A percentile compares a stretch with the other conserved stretches of the same genome.
Evolutionary conservation across 2,797 vertebrate genomes (phyloP).

Genomic region (Serranus cabrilla): DNA sequence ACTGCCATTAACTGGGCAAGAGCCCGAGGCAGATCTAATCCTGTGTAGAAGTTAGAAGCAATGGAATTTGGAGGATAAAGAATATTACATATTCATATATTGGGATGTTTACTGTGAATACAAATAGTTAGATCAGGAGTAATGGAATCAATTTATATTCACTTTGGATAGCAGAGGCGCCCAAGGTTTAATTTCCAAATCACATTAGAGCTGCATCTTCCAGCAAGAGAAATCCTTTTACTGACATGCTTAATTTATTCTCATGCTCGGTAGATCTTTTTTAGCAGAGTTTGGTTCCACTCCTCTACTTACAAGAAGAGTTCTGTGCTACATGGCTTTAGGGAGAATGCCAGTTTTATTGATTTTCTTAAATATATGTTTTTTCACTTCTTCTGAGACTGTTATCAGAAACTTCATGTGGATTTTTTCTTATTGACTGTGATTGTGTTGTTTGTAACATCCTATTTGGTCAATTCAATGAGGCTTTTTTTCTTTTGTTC

Average conservation of each 20-base stretch:
- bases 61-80: slow-evolving; percentile 5
- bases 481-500: neutral
- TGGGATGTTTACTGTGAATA: slow-evolving; percentile 9
- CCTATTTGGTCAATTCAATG: neutral
- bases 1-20: slow-evolving; percentile 39
- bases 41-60: neutral
- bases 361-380: slow-evolving; percentile 21
- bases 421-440: neutral
- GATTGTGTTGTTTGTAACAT: neutral
- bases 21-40: slow-evolving; percentile 5
- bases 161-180: slow-evolving; percentile 2
- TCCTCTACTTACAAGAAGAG: neutral
- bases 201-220: slow-evolving; percentile 17
- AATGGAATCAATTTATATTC: neutral
- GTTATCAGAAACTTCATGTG: slow-evolving; percentile 21
- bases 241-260: slow-evolving; percentile 37
- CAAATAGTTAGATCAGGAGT: neutral
- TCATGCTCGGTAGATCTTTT: slow-evolving; percentile 24
- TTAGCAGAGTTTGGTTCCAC: slow-evolving; percentile 13
- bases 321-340: slow-evolving; percentile 2
- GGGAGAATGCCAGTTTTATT: slow-evolving; percentile 14
- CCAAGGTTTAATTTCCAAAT: slow-evolving; percentile 23
- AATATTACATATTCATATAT: slow-evolving; percentile 6
- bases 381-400: slow-evolving; percentile 11
- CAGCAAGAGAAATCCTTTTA: slow-evolving; percentile 17